Evolutionary conservation across 2,113 vertebrate species (phyloP).

Genomic region (Charina bottae): DNA sequence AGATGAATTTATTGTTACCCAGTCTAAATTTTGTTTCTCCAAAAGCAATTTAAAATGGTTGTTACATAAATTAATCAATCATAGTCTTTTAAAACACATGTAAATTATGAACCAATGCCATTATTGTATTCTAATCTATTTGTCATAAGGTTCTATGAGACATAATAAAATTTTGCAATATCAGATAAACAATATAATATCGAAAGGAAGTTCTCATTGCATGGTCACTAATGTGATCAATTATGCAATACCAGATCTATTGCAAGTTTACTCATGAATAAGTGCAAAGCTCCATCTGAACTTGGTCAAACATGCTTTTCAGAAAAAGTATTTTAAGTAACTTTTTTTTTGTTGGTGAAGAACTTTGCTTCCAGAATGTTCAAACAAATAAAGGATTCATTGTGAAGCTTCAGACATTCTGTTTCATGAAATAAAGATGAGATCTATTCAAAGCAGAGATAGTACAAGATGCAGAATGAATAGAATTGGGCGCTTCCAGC

Average conservation of each 20-base stretch:
- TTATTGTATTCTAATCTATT: not conserved
- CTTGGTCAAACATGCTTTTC: conserved; percentile 59
- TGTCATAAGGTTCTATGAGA: not conserved
- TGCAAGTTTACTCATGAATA: conserved; percentile 63
- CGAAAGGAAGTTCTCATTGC: conserved; percentile 21
- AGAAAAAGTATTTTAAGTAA: conserved; percentile 42
- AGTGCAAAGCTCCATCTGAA: conserved; percentile 56
- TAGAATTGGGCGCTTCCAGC: conserved; percentile 51
- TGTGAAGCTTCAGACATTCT: conserved; percentile 65
- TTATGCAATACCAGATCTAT: conserved; percentile 43
- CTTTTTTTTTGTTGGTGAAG: conserved; percentile 62
- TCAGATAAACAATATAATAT: conserved; percentile 13
- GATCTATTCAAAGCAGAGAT: conserved; percentile 66
- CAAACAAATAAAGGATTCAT: conserved; percentile 68
- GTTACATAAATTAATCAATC: not conserved
- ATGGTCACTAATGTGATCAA: conserved; percentile 44
- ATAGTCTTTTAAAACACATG: not conserved
- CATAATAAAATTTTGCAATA: conserved; percentile 29
- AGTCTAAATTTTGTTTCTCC: not conserved
- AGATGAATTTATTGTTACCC: not conserved
- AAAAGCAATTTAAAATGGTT: not conserved
- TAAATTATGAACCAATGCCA: not conserved
- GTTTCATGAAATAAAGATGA: conserved; percentile 73
- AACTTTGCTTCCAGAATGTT: conserved; percentile 64
- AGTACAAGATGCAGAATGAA: conserved; percentile 58